Evolutionary conservation across 2,888 invertebrate genomes (phyloP).

Genomic region (Coremacera marginata): DNA sequence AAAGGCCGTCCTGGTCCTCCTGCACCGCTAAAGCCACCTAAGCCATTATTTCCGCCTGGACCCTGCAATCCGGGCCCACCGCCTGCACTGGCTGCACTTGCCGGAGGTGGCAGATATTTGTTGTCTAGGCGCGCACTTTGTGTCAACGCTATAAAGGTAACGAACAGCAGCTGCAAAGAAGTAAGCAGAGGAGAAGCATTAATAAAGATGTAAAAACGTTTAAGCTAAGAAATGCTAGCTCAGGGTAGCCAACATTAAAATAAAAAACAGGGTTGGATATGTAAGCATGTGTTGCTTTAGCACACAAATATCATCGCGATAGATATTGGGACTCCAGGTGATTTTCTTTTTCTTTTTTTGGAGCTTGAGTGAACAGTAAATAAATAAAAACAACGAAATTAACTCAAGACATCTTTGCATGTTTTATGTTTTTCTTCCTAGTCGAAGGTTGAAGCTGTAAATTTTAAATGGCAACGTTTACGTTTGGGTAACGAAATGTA

Average conservation of each 20-base stretch:
- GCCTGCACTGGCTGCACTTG: slow-evolving; percentile 69
- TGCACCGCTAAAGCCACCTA: slow-evolving; percentile 65
- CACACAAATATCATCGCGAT: slow-evolving; percentile 51
- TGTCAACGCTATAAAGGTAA: slow-evolving; percentile 68
- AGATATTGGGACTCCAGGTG: slow-evolving; percentile 49
- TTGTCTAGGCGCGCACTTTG: slow-evolving; percentile 72
- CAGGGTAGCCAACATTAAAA: neutral
- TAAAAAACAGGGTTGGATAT: slow-evolving; percentile 29
- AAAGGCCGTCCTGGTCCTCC: slow-evolving; percentile 60
- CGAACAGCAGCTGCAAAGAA: slow-evolving; percentile 69
- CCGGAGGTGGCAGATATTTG: slow-evolving; percentile 73
- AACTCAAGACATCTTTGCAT: neutral
- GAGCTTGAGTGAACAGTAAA: neutral
- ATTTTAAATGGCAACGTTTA: too few relatives aligned
- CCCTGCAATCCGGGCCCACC: slow-evolving; percentile 68
- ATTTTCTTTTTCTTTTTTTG: neutral
- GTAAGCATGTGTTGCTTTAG: slow-evolving; percentile 1
- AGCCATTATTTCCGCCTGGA: slow-evolving; percentile 60
- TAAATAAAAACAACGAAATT: neutral
- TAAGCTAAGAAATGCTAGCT: neutral
- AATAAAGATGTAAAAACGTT: neutral
- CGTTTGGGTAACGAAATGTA: too few relatives aligned
- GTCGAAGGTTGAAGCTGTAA: too few relatives aligned
- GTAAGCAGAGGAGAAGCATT: slow-evolving; percentile 22
- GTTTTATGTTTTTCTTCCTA: neutral